Evolutionary conservation across 2,797 vertebrate genomes (phyloP).

Genomic region (Syngnathus rostellatus): DNA sequence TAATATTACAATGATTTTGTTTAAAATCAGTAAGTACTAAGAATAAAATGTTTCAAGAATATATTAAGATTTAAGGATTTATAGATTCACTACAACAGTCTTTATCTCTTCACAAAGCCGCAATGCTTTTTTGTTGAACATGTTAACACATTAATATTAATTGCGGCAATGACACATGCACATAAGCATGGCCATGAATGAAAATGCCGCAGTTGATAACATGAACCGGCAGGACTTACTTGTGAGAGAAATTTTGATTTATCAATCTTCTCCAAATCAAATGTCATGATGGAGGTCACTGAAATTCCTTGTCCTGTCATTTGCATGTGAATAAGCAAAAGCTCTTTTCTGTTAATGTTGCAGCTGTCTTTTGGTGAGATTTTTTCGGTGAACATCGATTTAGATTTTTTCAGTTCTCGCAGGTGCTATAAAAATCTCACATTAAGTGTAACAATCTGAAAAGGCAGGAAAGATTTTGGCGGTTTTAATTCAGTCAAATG

Average conservation of each 20-base stretch:
- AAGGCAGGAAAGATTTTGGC: slow-evolving; percentile 63
- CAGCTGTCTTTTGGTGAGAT: slow-evolving; percentile 46
- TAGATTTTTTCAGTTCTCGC: slow-evolving; percentile 60
- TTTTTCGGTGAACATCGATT: slow-evolving; percentile 67
- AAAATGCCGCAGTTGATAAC: slow-evolving; percentile 11
- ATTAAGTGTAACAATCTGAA: slow-evolving; percentile 66
- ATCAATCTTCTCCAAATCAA: slow-evolving; percentile 55
- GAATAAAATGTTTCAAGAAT: neutral
- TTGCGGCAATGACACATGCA: neutral
- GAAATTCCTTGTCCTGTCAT: slow-evolving; percentile 53
- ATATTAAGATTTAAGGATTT: no score
- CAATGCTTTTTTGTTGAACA: neutral
- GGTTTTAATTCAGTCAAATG: slow-evolving; percentile 61
- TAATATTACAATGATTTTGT: neutral
- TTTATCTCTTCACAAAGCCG: neutral
- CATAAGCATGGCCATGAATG: neutral
- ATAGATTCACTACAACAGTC: neutral
- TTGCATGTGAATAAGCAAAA: slow-evolving; percentile 55
- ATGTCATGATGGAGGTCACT: slow-evolving; percentile 42
- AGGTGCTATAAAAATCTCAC: slow-evolving; percentile 62
- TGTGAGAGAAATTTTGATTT: slow-evolving; percentile 43
- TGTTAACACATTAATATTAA: neutral
- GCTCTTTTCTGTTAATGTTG: slow-evolving; percentile 59
- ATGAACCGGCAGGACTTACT: slow-evolving; percentile 12
- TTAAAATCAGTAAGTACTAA: neutral